Percentiles rank a stretch among this genome's conserved stretches.
These are phyloP conservation scores for Apocrypta bakeri DNA, from an alignment of 1,140 invertebrate species.

Conservation along the genomic window DNA sequence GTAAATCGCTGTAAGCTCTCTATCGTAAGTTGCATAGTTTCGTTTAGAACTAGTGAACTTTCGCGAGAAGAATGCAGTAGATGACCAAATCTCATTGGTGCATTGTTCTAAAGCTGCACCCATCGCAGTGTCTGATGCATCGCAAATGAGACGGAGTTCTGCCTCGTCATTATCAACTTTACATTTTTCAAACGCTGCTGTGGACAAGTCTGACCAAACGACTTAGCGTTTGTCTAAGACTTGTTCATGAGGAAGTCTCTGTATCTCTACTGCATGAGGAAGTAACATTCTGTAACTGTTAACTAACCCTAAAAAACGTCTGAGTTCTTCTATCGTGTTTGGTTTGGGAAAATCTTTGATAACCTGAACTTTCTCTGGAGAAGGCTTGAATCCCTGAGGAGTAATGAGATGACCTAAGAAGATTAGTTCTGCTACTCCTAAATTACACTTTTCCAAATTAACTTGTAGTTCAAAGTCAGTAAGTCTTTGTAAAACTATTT, in stretches of 20 bases:
- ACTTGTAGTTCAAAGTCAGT: neutral
- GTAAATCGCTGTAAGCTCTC: neutral
- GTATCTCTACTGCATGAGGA: slow-evolving; percentile 50
- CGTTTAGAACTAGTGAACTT: neutral
- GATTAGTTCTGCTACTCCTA: slow-evolving; percentile 32
- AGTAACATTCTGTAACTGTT: slow-evolving; percentile 57
- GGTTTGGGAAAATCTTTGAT: slow-evolving; percentile 49
- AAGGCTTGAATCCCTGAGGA: neutral
- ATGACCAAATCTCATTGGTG: neutral
- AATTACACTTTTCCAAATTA: slow-evolving; percentile 39
- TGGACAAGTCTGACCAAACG: slow-evolving; percentile 49
- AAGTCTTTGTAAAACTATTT: slow-evolving; percentile 4
- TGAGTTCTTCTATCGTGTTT: slow-evolving; percentile 34
- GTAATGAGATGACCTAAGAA: neutral
- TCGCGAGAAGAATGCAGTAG: neutral
- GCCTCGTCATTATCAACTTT: slow-evolving; percentile 40
- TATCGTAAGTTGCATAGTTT: neutral
- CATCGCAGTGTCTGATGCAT: neutral
- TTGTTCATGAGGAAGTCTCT: slow-evolving; percentile 54
- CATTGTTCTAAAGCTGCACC: neutral
- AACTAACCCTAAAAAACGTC: slow-evolving; percentile 56
- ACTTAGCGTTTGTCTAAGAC: slow-evolving; percentile 53
- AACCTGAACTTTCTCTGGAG: slow-evolving; percentile 23
- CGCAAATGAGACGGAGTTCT: neutral
- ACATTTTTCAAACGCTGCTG: slow-evolving; percentile 48